Conservation (phyloP, 2,888 invertebrate species). For the Flexamia atlantica region DNA sequence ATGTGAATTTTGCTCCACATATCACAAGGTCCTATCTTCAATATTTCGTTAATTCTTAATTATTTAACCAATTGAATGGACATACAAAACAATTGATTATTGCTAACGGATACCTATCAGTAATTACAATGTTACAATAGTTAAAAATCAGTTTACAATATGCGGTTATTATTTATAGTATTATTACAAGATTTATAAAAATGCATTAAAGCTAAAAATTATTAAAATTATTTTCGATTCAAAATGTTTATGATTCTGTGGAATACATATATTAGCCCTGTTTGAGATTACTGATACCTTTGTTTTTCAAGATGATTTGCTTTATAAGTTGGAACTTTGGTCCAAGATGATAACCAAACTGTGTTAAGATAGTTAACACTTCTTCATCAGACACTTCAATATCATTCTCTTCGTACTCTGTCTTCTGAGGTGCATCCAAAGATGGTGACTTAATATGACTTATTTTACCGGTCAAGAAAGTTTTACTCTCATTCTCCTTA, state of each 20-base stretch:
- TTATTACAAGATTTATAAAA: no score
- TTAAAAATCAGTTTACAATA: no score
- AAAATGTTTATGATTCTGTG: background rate
- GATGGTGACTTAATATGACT: background rate
- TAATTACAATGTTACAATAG: no score
- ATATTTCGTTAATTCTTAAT: no score
- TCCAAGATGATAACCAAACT: conserved; percentile 53
- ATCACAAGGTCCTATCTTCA: no score
- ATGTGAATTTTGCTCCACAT: no score
- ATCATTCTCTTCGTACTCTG: conserved; percentile 36
- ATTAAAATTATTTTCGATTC: no score
- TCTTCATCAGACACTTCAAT: conserved; percentile 51
- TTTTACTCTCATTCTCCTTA: background rate
- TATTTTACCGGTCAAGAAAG: conserved; percentile 27
- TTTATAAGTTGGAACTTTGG: conserved; percentile 43
- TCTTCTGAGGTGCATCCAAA: background rate
- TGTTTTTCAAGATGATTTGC: background rate
- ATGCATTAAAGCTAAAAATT: no score
- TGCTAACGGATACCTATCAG: no score
- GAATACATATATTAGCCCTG: background rate
- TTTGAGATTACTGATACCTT: background rate
- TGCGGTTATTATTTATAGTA: no score
- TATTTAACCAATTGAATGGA: no score
- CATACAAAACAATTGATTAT: no score
- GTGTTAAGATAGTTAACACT: conserved; percentile 38